A percentile compares a stretch with the other conserved stretches of the same genome.
phyloP scores from a whole-genome alignment of 1,140 invertebrate genomes.

The Lanistes nyassanus region DNA sequence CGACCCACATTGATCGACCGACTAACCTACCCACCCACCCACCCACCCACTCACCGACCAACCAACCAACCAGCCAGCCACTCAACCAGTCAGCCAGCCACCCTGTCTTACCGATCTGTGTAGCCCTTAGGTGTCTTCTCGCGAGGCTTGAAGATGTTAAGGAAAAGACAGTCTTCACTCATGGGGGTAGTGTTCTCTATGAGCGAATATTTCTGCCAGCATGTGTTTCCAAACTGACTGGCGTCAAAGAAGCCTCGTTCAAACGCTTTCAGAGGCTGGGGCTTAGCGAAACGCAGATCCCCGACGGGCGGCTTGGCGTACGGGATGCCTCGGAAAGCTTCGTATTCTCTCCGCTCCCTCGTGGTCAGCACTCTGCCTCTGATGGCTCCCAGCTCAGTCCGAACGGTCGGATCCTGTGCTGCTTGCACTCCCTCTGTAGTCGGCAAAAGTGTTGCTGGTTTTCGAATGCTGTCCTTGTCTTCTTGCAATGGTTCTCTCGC shows the following conservation, averaged over 20 bases:
- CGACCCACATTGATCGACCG: no score
- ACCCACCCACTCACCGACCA: no score
- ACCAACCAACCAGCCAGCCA: no score
- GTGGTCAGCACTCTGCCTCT: background rate
- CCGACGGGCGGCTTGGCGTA: constrained; percentile 75
- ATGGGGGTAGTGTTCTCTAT: background rate
- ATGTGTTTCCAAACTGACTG: background rate
- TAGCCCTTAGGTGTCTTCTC: no score
- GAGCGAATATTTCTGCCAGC: background rate
- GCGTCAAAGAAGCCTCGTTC: background rate
- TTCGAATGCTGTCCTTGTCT: no score
- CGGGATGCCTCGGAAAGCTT: constrained; percentile 74
- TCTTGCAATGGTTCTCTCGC: no score
- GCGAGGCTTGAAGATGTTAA: constrained; percentile 78
- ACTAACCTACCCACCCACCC: no score
- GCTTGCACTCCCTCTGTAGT: no score
- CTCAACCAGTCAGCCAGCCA: no score
- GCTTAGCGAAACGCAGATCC: constrained; percentile 71
- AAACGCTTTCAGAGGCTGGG: background rate
- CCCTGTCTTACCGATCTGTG: no score
- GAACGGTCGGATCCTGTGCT: no score
- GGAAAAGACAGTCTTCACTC: constrained; percentile 91
- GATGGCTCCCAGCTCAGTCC: background rate
- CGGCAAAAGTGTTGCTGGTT: no score
- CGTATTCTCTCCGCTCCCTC: background rate